A percentile compares a stretch with the other conserved stretches of the same genome.
Evolutionary conservation across 2,888 invertebrate genomes (phyloP).

Genomic region (Zootermopsis nevadensis): DNA sequence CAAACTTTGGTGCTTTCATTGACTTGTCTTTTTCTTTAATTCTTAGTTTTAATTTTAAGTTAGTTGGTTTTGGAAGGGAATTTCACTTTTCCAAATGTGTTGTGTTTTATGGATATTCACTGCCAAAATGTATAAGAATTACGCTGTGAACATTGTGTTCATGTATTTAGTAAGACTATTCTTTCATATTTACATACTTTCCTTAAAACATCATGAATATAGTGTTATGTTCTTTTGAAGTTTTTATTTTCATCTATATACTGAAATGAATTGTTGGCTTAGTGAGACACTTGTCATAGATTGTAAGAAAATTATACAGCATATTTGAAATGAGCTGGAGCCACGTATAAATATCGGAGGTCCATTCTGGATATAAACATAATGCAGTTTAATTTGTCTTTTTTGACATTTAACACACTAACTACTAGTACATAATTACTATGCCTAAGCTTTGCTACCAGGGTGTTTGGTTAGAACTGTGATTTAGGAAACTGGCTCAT

Average conservation of each 20-base stretch:
- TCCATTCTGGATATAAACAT: not conserved
- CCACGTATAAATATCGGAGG: not conserved
- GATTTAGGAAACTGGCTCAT: no score
- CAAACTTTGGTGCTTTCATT: no score
- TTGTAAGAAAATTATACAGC: not conserved
- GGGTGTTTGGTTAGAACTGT: no score
- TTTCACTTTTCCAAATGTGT: not conserved
- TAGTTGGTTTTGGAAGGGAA: constrained; percentile 16
- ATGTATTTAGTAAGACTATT: not conserved
- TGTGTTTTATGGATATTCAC: not conserved
- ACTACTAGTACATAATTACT: no score
- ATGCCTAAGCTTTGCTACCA: no score
- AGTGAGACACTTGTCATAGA: not conserved
- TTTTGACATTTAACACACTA: not conserved
- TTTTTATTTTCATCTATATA: not conserved
- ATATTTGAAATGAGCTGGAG: not conserved
- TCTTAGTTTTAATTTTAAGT: not conserved
- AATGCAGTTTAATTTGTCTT: not conserved
- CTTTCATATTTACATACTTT: not conserved
- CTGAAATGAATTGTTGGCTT: not conserved
- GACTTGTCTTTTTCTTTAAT: no score
- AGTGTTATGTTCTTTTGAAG: not conserved
- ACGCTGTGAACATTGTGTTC: not conserved
- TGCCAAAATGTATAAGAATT: not conserved
- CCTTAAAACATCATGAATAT: not conserved